These are phyloP conservation scores for Platyura marginata DNA, from an alignment of 1,140 invertebrate species.

Conservation along the genomic window DNA sequence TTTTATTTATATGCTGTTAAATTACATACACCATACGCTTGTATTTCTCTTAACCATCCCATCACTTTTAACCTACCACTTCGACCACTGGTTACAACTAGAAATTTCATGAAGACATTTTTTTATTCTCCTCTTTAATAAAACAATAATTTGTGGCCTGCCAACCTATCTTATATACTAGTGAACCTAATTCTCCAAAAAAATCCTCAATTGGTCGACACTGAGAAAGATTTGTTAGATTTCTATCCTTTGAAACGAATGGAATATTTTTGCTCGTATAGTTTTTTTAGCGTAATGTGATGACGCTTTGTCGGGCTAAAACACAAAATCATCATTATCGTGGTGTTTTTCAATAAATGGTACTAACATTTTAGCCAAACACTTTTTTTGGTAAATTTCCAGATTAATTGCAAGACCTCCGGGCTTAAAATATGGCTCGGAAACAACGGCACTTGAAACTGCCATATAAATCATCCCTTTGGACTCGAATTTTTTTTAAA, in stretches of 20 bases:
- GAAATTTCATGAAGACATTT: not conserved
- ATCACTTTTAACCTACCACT: too few relatives aligned
- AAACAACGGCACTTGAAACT: not conserved
- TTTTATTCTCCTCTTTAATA: not conserved
- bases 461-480: not conserved
- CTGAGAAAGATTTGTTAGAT: not conserved
- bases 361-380: not conserved
- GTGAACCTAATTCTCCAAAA: not conserved
- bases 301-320: not conserved
- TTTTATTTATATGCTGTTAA: too few relatives aligned
- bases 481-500: not conserved
- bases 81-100: too few relatives aligned
- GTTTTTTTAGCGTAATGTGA: not conserved
- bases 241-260: not conserved
- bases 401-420: not conserved
- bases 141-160: not conserved
- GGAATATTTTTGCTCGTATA: not conserved
- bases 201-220: not conserved
- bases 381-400: not conserved
- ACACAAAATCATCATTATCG: not conserved
- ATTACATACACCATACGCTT: too few relatives aligned
- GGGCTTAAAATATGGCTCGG: not conserved
- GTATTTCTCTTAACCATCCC: too few relatives aligned
- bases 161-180: not conserved
- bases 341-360: not conserved